Evolutionary conservation across 30 jellyfish, hydroid and myxozoan species (phyloP).

Genomic region (Turritopsis dohrnii): DNA sequence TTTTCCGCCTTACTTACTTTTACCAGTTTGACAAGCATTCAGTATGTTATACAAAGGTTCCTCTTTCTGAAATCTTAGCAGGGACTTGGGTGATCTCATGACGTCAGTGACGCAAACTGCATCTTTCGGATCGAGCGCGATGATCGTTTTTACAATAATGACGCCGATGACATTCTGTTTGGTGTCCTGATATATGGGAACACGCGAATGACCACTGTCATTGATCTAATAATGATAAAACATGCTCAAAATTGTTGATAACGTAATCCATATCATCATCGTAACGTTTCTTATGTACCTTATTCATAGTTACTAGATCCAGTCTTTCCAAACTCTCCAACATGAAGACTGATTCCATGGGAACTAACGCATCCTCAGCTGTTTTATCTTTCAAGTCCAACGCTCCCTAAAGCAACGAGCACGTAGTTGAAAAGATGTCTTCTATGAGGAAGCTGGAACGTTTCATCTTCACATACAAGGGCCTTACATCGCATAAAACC

Average conservation of each 20-base stretch:
- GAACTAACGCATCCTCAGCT: constrained; percentile 40
- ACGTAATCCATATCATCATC: too few species aligned
- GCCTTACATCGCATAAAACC: too few species aligned
- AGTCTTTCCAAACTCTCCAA: constrained; percentile 5
- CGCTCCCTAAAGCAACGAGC: constrained; percentile 32
- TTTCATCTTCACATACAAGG: too few species aligned
- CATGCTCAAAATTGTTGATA: background rate
- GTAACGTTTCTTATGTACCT: too few species aligned
- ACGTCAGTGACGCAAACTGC: constrained; percentile 16
- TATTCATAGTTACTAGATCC: constrained; percentile 24
- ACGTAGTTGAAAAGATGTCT: background rate
- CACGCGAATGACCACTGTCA: constrained; percentile 45
- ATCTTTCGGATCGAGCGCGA: constrained; percentile 36
- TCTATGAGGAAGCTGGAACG: background rate
- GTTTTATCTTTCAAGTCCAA: constrained; percentile 34
- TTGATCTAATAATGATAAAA: constrained; percentile 19
- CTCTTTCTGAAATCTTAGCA: constrained; percentile 6
- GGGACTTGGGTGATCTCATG: constrained; percentile 23
- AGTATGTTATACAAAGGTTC: constrained; percentile 41
- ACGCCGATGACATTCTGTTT: constrained; percentile 25
- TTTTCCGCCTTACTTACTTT: constrained; percentile 26
- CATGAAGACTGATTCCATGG: constrained; percentile 32
- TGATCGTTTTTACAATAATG: constrained; percentile 32
- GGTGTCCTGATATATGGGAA: constrained; percentile 20
- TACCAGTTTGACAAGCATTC: constrained; percentile 46